phyloP scores from a whole-genome alignment of 1,140 invertebrate genomes.

The Hydropsyche tenuis region DNA sequence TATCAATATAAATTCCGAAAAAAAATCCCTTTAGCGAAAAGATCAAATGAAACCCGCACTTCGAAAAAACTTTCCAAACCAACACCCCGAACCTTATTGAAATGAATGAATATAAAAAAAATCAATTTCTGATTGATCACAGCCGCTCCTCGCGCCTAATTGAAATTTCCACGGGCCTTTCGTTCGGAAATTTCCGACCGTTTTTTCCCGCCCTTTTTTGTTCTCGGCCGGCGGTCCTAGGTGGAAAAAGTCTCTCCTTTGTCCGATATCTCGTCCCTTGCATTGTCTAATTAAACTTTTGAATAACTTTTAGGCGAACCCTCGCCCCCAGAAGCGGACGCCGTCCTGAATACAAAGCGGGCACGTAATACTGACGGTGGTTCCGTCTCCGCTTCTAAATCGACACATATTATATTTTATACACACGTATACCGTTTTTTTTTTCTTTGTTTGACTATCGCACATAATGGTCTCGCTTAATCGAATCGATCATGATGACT shows the following conservation, averaged over 20 bases:
- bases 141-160: conserved; percentile 27
- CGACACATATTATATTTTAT: neutral
- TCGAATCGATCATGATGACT: too few relatives aligned
- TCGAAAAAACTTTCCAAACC: conserved; percentile 1
- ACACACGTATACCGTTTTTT: neutral
- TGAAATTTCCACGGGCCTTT: conserved; percentile 32
- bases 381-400: neutral
- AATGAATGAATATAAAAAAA: conserved; percentile 19
- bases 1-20: too few relatives aligned
- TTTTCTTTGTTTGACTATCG: neutral
- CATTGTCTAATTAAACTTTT: conserved; percentile 47
- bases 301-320: conserved; percentile 37
- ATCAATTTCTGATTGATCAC: conserved; percentile 43
- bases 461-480: too few relatives aligned
- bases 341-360: conserved; percentile 17
- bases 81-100: too few relatives aligned
- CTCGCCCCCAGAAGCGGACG: neutral
- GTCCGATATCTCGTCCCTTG: conserved; percentile 32
- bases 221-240: neutral
- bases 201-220: neutral
- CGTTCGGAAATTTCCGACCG: neutral
- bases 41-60: neutral
- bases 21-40: neutral
- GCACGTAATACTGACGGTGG: neutral
- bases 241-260: conserved; percentile 27